A percentile compares a stretch with the other conserved stretches of the same genome.
Conservation (phyloP, 2,113 vertebrate species). For the Sminthopsis crassicaudata region DNA sequence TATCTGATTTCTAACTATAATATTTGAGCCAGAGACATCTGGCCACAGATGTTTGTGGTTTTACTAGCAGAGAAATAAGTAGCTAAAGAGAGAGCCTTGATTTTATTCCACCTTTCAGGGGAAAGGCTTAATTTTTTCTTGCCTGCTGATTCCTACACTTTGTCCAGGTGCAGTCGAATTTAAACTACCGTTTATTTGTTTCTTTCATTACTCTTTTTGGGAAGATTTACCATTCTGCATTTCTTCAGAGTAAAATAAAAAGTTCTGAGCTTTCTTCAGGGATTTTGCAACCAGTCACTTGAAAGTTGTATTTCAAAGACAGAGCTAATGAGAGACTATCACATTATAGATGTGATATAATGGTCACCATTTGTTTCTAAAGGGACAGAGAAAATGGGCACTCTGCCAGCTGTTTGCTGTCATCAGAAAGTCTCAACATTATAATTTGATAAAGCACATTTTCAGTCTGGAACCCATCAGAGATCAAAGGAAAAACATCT, state of each 20-base stretch:
- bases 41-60: slow-evolving; percentile 58
- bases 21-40: slow-evolving; percentile 16
- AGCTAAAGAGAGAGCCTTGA: slow-evolving; percentile 37
- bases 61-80: slow-evolving; percentile 61
- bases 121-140: slow-evolving; percentile 67
- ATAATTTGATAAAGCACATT: background rate
- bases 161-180: slow-evolving; percentile 66
- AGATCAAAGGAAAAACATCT: slow-evolving; percentile 29
- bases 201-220: slow-evolving; percentile 65
- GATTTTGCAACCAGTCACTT: slow-evolving; percentile 72
- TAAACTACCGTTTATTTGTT: slow-evolving; percentile 75
- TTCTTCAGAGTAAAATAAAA: slow-evolving; percentile 71
- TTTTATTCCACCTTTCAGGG: slow-evolving; percentile 56
- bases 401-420: slow-evolving; percentile 34
- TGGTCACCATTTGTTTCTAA: background rate
- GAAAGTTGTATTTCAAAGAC: slow-evolving; percentile 67
- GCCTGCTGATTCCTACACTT: slow-evolving; percentile 59
- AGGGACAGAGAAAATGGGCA: background rate
- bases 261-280: slow-evolving; percentile 55
- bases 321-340: slow-evolving; percentile 66
- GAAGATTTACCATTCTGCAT: slow-evolving; percentile 70
- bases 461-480: slow-evolving; percentile 52
- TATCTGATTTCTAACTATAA: background rate
- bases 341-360: slow-evolving; percentile 12
- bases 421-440: slow-evolving; percentile 39